These are phyloP conservation scores for Gymnothorax javanicus DNA, from an alignment of 2,797 vertebrate species.

Conservation along the genomic window DNA sequence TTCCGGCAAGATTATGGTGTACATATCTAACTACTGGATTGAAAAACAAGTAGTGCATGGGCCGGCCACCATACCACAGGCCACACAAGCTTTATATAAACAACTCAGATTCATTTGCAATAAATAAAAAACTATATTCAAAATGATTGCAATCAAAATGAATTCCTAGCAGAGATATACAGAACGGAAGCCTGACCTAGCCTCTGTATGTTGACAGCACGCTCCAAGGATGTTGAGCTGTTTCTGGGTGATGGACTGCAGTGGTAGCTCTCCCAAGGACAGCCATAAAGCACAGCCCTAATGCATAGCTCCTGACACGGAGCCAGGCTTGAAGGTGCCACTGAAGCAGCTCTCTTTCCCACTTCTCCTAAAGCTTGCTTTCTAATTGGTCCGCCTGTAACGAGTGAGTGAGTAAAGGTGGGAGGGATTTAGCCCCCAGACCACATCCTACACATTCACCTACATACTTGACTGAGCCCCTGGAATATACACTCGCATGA, in stretches of 20 bases:
- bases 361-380: not conserved
- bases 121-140: not conserved
- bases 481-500: not conserved
- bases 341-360: constrained; percentile 12
- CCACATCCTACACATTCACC: not conserved
- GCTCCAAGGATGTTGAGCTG: constrained; percentile 39
- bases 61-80: not conserved
- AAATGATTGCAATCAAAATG: not conserved
- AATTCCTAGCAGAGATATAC: not conserved
- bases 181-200: not conserved
- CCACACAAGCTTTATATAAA: not conserved
- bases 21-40: not conserved
- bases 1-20: not conserved
- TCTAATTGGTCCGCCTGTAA: not conserved
- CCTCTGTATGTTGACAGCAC: constrained; percentile 10
- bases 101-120: not conserved
- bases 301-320: constrained; percentile 44
- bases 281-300: constrained; percentile 55
- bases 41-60: constrained; percentile 1
- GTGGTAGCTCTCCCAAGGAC: constrained; percentile 59
- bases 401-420: not conserved
- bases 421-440: not conserved
- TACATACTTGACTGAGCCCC: not conserved
- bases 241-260: constrained; percentile 58
- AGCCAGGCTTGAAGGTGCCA: constrained; percentile 19